These are phyloP conservation scores for Acrobasis suavella DNA, from an alignment of 2,888 invertebrate species.

Conservation along the genomic window DNA sequence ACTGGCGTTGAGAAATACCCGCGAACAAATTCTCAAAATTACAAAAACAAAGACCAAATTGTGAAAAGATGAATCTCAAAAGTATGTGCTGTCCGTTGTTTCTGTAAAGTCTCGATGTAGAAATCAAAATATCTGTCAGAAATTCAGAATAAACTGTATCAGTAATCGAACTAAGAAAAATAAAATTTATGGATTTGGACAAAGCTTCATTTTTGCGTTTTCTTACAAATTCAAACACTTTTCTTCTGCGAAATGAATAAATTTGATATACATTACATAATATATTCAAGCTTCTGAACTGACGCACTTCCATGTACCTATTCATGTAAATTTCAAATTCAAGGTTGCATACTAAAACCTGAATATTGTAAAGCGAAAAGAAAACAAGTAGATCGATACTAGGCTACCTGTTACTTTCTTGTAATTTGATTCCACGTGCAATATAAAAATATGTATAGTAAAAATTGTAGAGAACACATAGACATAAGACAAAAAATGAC, in stretches of 20 bases:
- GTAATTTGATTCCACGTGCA: not conserved
- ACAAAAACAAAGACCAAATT: not conserved
- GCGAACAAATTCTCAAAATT: not conserved
- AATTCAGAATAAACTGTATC: too few relatives aligned
- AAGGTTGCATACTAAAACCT: constrained; percentile 9
- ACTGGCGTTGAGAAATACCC: constrained; percentile 20
- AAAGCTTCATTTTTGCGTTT: not conserved
- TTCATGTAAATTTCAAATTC: constrained; percentile 19
- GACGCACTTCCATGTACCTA: constrained; percentile 14
- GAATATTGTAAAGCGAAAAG: constrained; percentile 2
- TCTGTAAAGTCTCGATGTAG: too few relatives aligned
- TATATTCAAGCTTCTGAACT: constrained; percentile 9
- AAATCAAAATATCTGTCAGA: too few relatives aligned
- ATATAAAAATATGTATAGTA: not conserved
- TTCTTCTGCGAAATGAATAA: not conserved
- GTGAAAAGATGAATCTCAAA: too few relatives aligned
- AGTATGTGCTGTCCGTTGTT: too few relatives aligned
- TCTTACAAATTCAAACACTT: not conserved
- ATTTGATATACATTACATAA: constrained; percentile 16
- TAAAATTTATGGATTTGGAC: too few relatives aligned
- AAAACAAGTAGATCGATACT: not conserved
- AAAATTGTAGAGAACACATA: not conserved
- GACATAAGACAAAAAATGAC: too few relatives aligned
- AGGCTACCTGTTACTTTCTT: not conserved
- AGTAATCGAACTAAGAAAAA: too few relatives aligned